Evolutionary conservation across 2,113 vertebrate species (phyloP), one percentile per base, ranked within the genome.

Genomic region (Gavialis gangeticus): DNA sequence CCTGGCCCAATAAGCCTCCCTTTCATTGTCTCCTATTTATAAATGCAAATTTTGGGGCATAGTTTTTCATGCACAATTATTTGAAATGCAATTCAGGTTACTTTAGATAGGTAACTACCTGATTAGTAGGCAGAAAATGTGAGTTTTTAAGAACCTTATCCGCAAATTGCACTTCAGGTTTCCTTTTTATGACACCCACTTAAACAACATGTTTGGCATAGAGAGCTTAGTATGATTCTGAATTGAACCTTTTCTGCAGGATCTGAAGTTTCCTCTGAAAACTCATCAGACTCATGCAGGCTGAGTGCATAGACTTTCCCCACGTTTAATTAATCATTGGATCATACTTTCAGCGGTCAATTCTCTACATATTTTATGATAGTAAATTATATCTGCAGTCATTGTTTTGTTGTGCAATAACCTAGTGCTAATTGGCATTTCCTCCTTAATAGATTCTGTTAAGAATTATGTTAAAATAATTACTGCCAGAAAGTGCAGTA

Each of bases 391-490:
- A 93, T 97, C 4, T 6, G 34, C 93, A 96, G 92, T 96, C 90
- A 87, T 96, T 98, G 94, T 97, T 97, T 95, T 91, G 95, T 89
- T 97, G 90, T 96, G 55, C 92, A 95, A 88, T 97, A 97, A 96
- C 94, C 77, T 95, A 93, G 64, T 87, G 66, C 97, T 97, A 96
- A 96, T 97, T 96, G 92, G 76, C 79, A 95, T 95, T 97, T 96
- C 97, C 96, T 93, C 78, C 97, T 98, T 96, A 98, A 96, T 96
- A 96, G 94, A 95, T 96, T 97, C 91, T 92, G 93, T 95, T 97
- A 95, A 91, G 96, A 97, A 96, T 97, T 96, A 98, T 97, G 97
- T 92, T 97, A 97, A 95, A 97, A 97, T 97, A 97, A 97, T 98
- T 97, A 95, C 96, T 97, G 90, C 90, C 93, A 97, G 94, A 97